These are phyloP conservation scores for Eudorcas thomsonii DNA, from an alignment of 2,113 vertebrate species.

Conservation along the genomic window DNA sequence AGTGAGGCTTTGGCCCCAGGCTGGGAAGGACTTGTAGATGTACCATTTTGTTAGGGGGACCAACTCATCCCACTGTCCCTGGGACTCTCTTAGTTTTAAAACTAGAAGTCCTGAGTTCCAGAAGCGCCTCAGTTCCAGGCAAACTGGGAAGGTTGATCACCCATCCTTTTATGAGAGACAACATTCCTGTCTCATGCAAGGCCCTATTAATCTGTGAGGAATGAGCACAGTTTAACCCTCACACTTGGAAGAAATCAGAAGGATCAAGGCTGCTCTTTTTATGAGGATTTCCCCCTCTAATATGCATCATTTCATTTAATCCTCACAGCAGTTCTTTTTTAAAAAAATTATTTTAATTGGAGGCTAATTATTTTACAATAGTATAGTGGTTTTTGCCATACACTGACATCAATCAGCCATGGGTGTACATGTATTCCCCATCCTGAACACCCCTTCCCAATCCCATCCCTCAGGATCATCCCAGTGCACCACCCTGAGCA, in stretches of 20 bases:
- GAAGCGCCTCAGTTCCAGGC: not conserved
- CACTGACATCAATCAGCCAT: not conserved
- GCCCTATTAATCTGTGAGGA: not conserved
- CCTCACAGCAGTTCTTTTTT: not conserved
- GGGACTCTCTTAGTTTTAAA: not conserved
- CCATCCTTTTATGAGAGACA: not conserved
- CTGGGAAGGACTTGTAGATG: no score
- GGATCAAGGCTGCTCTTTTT: not conserved
- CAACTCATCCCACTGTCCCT: not conserved
- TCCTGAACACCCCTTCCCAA: not conserved
- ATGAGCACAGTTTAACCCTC: not conserved
- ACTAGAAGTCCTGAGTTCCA: not conserved
- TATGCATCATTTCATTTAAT: not conserved
- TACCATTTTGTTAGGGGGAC: not conserved
- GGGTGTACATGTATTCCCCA: not conserved
- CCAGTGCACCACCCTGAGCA: not conserved
- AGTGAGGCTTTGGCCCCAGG: slow-evolving; percentile 37
- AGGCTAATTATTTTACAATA: not conserved
- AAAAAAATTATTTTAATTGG: not conserved
- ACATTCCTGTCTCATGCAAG: not conserved
- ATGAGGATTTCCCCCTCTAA: not conserved
- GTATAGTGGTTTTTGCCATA: not conserved
- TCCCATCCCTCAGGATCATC: not conserved
- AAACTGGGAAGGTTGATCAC: no score
- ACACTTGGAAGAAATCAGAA: not conserved